phyloP scores from a whole-genome alignment of 1,140 invertebrate genomes.

The Hormaphis cornu region DNA sequence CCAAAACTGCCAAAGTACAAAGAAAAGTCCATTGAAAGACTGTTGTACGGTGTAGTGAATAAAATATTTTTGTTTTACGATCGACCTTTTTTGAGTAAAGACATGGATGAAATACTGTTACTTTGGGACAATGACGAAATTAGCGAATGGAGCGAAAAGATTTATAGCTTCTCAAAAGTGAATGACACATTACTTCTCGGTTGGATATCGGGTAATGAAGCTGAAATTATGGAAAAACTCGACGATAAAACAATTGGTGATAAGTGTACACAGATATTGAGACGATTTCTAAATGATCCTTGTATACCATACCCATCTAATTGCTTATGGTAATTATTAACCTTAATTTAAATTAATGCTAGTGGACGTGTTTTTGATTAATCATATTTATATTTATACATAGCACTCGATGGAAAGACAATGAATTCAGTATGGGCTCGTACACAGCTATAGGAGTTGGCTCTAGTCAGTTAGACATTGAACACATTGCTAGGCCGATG shows the following conservation, averaged over 20 bases:
- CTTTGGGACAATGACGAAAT: slow-evolving; percentile 57
- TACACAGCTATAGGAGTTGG: slow-evolving; percentile 83
- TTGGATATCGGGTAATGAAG: slow-evolving; percentile 78
- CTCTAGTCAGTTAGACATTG: slow-evolving; percentile 72
- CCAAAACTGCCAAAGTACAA: slow-evolving; percentile 66
- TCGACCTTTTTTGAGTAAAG: slow-evolving; percentile 75
- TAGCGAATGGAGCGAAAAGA: slow-evolving; percentile 76
- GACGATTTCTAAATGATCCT: slow-evolving; percentile 74
- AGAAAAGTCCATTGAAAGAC: slow-evolving; percentile 63
- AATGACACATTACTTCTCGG: slow-evolving; percentile 69
- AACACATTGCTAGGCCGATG: slow-evolving; percentile 67
- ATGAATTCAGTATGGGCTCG: slow-evolving; percentile 70
- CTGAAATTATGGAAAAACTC: slow-evolving; percentile 74
- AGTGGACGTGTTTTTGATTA: neutral
- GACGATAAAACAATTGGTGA: slow-evolving; percentile 58
- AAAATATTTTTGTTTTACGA: slow-evolving; percentile 92
- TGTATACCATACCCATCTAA: slow-evolving; percentile 71
- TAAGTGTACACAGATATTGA: slow-evolving; percentile 67
- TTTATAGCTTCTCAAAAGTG: slow-evolving; percentile 85
- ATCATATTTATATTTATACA: slow-evolving; percentile 38
- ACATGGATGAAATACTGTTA: slow-evolving; percentile 75
- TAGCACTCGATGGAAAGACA: slow-evolving; percentile 77
- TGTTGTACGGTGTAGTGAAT: slow-evolving; percentile 84
- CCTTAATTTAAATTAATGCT: neutral
- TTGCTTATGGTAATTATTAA: slow-evolving; percentile 61